phyloP scores from a whole-genome alignment of 2,113 vertebrate species.

The Megaleporinus macrocephalus region DNA sequence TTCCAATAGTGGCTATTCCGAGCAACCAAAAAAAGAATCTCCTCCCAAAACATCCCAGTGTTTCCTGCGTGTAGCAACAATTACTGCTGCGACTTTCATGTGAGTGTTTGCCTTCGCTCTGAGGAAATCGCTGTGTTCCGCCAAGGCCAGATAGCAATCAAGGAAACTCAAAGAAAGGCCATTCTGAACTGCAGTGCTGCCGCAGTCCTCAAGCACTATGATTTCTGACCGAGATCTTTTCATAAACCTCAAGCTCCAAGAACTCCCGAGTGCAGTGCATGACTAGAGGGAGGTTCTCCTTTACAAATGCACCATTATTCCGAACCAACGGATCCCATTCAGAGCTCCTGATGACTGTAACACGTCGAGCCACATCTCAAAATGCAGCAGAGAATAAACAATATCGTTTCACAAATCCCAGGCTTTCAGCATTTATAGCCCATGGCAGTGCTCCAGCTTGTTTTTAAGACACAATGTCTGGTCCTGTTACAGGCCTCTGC shows the following conservation, averaged over 20 bases:
- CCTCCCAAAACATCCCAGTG: constrained; percentile 16
- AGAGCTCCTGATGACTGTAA: background rate
- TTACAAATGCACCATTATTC: background rate
- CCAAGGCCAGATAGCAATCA: constrained; percentile 33
- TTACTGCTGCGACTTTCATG: constrained; percentile 2
- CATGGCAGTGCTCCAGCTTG: background rate
- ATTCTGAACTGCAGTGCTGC: background rate
- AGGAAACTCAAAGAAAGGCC: constrained; percentile 35
- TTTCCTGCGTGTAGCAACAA: constrained; percentile 24
- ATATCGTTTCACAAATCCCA: background rate
- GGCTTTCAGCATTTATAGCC: background rate
- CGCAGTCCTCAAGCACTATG: background rate
- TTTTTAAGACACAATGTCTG: constrained; percentile 5
- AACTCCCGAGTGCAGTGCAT: constrained; percentile 20
- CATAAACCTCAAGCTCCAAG: constrained; percentile 27
- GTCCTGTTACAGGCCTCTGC: constrained; percentile 25
- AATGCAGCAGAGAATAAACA: background rate
- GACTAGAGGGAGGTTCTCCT: constrained; percentile 19
- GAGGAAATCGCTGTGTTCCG: constrained; percentile 32
- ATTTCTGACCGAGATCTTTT: constrained; percentile 25
- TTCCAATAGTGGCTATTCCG: background rate
- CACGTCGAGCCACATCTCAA: background rate
- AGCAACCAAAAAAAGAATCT: background rate
- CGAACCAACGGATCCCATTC: background rate
- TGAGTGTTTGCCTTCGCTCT: constrained; percentile 17